Base-by-base conservation (phyloP, 1,140 invertebrate genomes). In the Dreissena polymorpha region DNA sequence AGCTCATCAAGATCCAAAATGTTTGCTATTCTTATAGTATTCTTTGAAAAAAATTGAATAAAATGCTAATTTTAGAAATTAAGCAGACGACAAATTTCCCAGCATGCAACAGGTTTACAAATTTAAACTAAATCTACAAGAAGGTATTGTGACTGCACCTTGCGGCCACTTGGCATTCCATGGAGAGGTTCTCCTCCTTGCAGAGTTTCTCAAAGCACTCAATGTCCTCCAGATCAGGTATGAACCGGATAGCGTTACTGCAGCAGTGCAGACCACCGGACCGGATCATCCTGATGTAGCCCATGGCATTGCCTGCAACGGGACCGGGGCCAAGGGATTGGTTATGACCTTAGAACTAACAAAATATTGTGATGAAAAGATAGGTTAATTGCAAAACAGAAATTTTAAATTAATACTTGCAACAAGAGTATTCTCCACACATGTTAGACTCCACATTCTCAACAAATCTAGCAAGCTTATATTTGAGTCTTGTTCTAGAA, bases 221-320 rank as follows among this genome's bases (percentile, higher is more conserved):
- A 51, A 95, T 94, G 68, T 95, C 94, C 82, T 97, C 96, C 0
- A 98, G 94, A 91, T 96, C 95, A 2, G 98, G 97, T 79, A 99
- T 94, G 93, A 98, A 99, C 6, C 96, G 95, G 39, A 97, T 97
- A 0, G 97, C 97, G 91, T 97, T 96, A 0, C 97, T 96, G 88
- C 97, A 97, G 83, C 97, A 98, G 91, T 99, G 96, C 13, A 98
- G 94, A 16, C 97, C 97, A 8, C 98, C 99, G 7, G 98, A 98
- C 82, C 97, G 95, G 68, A 99, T 96, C 92, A 99, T 95, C 55
- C 99, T 94, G 0, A 99, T 97, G 91, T 99, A 99, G 10, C 98
- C 98, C 94, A 99, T 95, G 0, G 98, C 97, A 94, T 99, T 99
- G 16, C 98, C 96, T 95, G 80, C 6, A 76, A 50, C 16, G 49